A percentile compares a stretch with the other conserved stretches of the same genome.
phyloP scores from a whole-genome alignment of 2,888 invertebrate species.

The Erannis defoliaria region DNA sequence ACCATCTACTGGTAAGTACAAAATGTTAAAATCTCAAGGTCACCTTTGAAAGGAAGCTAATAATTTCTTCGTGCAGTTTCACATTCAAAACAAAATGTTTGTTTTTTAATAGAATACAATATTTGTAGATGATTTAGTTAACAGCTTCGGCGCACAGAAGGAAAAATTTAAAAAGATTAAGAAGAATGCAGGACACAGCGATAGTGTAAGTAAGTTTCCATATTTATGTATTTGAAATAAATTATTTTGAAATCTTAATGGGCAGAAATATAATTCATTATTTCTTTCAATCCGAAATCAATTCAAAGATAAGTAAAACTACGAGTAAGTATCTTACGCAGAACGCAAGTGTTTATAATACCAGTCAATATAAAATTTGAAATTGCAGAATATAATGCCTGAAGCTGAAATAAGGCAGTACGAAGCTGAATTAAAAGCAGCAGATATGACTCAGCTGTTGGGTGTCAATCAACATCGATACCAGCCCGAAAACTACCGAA shows the following conservation, averaged over 20 bases:
- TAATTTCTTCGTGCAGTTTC: too few species aligned
- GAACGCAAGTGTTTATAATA: background rate
- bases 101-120: too few species aligned
- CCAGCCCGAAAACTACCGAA: constrained; percentile 51
- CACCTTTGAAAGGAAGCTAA: too few species aligned
- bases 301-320: background rate
- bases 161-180: too few species aligned
- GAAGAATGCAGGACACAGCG: background rate
- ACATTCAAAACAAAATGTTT: too few species aligned
- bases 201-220: background rate
- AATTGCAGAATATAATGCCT: constrained; percentile 11
- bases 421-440: constrained; percentile 50
- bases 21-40: too few species aligned
- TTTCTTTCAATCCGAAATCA: too few species aligned
- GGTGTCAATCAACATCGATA: constrained; percentile 56
- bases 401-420: constrained; percentile 36
- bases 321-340: background rate
- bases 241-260: too few species aligned
- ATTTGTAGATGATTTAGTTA: background rate
- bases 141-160: too few species aligned
- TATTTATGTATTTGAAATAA: background rate
- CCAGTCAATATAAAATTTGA: background rate
- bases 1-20: too few species aligned
- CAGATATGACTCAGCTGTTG: constrained; percentile 50
- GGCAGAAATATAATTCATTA: too few species aligned